phyloP scores from a whole-genome alignment of 2,888 invertebrate species.

The Pseudanteris insignis region DNA sequence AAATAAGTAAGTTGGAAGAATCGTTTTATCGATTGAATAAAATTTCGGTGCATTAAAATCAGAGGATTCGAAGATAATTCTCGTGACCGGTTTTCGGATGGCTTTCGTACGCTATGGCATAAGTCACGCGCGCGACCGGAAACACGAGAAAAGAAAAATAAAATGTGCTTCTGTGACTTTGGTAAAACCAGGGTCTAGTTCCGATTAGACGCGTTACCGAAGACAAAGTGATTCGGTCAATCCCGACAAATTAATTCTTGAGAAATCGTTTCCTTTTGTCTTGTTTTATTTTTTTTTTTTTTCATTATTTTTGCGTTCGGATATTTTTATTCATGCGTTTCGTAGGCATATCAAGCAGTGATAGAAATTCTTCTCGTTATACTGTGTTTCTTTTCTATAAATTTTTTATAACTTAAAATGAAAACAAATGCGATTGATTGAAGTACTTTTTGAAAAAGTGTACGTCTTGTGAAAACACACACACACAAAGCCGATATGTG shows the following conservation, averaged over 20 bases:
- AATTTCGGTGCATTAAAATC: constrained; percentile 25
- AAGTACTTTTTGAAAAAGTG: too few species aligned
- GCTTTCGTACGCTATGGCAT: constrained; percentile 20
- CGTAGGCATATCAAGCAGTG: too few species aligned
- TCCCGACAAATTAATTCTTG: constrained; percentile 28
- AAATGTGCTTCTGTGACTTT: constrained; percentile 24
- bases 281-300: too few species aligned
- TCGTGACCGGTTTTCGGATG: constrained; percentile 23
- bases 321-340: too few species aligned
- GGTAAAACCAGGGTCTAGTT: constrained; percentile 32
- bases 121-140: constrained; percentile 32
- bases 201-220: constrained; percentile 35
- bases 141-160: constrained; percentile 24
- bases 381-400: too few species aligned
- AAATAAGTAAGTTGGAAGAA: constrained; percentile 11
- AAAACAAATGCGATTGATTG: too few species aligned
- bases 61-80: constrained; percentile 12
- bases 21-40: constrained; percentile 17
- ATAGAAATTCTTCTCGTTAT: too few species aligned
- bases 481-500: too few species aligned
- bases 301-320: too few species aligned
- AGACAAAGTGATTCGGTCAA: constrained; percentile 30
- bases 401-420: too few species aligned
- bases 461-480: too few species aligned
- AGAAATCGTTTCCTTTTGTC: constrained; percentile 15